A percentile compares a stretch with the other conserved stretches of the same genome.
phyloP scores from a whole-genome alignment of 2,113 vertebrate species.

The Cranoglanis bouderius region DNA sequence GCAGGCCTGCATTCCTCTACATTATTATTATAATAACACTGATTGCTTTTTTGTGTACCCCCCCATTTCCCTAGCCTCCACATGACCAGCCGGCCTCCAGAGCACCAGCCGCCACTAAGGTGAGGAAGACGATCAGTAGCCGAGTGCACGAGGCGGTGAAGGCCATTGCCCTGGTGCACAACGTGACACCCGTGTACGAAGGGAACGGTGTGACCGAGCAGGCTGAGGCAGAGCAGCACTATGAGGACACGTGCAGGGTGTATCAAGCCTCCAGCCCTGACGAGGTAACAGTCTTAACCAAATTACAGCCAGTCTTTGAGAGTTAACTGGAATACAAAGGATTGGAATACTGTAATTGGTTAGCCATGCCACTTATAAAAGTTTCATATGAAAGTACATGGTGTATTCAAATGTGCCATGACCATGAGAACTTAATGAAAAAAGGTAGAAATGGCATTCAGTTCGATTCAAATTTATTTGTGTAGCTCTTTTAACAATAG shows the following conservation, averaged over 20 bases:
- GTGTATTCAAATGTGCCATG: not conserved
- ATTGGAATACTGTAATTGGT: not conserved
- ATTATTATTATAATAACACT: not conserved
- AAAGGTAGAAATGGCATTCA: not conserved
- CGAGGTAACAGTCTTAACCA: slow-evolving; percentile 76
- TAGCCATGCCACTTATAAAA: not conserved
- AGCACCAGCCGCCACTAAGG: slow-evolving; percentile 85
- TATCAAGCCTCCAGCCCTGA: slow-evolving; percentile 97
- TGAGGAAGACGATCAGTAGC: slow-evolving; percentile 94
- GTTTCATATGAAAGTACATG: not conserved
- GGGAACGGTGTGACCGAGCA: slow-evolving; percentile 92
- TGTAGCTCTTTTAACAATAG: not conserved
- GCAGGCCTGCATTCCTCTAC: not conserved
- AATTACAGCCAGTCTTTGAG: not conserved
- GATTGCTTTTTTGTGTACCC: not conserved
- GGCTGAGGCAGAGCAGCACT: slow-evolving; percentile 93
- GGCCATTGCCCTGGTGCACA: slow-evolving; percentile 94
- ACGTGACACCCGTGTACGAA: slow-evolving; percentile 93
- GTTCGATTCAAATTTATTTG: not conserved
- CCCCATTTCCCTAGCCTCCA: slow-evolving; percentile 69
- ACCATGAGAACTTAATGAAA: not conserved
- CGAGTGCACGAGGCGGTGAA: slow-evolving; percentile 95
- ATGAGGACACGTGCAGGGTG: slow-evolving; percentile 92
- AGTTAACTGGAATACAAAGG: not conserved
- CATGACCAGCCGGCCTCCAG: slow-evolving; percentile 86